Conservation (phyloP, 2,113 vertebrate species). For the Ariopsis seemanni region DNA sequence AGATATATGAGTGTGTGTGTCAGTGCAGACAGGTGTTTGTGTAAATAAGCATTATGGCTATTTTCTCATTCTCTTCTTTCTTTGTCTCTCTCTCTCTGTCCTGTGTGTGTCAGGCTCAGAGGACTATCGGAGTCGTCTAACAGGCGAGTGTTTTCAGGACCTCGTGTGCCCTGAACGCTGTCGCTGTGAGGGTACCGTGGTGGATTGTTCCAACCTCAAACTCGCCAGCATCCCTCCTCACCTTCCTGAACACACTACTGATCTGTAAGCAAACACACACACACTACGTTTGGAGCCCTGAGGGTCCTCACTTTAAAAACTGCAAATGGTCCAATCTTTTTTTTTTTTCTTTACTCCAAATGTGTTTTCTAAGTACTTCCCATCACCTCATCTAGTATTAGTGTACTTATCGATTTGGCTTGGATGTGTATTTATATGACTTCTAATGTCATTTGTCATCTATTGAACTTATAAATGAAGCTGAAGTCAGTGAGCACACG, state of each 20-base stretch:
- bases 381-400: background rate
- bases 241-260: conserved; percentile 89
- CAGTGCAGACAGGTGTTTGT: conserved; percentile 1
- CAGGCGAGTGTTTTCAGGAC: conserved; percentile 92
- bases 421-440: background rate
- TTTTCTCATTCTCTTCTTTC: background rate
- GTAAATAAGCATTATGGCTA: background rate
- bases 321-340: too few relatives aligned
- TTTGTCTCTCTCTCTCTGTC: background rate
- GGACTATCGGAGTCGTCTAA: conserved; percentile 90
- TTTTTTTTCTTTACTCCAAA: background rate
- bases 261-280: conserved; percentile 80
- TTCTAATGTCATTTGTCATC: background rate
- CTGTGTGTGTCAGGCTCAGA: conserved; percentile 80
- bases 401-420: background rate
- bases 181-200: conserved; percentile 91
- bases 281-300: background rate
- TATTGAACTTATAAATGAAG: background rate
- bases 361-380: background rate
- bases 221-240: conserved; percentile 83
- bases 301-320: background rate
- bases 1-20: background rate
- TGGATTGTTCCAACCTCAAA: conserved; percentile 96
- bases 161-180: conserved; percentile 93
- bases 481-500: background rate